A percentile compares a stretch with the other conserved stretches of the same genome.
Evolutionary conservation across 2,888 invertebrate species (phyloP).

Genomic region (Minunthozetes semirufus): DNA sequence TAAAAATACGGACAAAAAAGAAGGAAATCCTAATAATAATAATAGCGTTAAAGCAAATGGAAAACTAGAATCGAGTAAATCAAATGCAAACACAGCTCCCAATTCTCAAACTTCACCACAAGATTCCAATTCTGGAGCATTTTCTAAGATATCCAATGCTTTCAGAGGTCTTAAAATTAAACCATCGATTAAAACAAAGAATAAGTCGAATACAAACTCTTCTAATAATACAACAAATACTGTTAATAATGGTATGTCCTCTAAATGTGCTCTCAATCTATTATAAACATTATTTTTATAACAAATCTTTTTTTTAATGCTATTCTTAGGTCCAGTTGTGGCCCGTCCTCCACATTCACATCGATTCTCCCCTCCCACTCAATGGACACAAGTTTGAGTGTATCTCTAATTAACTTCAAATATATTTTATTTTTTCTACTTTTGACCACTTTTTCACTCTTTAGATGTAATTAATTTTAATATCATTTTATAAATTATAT

Average conservation of each 20-base stretch:
- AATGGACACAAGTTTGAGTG: constrained; percentile 39
- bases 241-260: constrained; percentile 13
- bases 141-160: constrained; percentile 21
- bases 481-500: background rate
- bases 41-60: background rate
- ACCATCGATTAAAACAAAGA: background rate
- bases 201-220: background rate
- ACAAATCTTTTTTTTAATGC: background rate
- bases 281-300: no score
- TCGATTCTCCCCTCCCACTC: constrained; percentile 38
- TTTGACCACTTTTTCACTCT: constrained; percentile 5
- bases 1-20: constrained; percentile 3
- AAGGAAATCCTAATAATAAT: background rate
- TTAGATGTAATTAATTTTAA: background rate
- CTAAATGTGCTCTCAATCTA: no score
- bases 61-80: background rate
- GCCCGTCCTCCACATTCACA: constrained; percentile 39
- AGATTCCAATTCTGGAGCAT: constrained; percentile 3
- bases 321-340: constrained; percentile 19
- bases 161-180: constrained; percentile 16
- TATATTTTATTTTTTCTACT: background rate
- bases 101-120: background rate
- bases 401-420: background rate
- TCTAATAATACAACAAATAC: background rate
- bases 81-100: background rate